These are phyloP conservation scores for Galemys pyrenaicus DNA, from an alignment of 2,113 vertebrate genomes.

Conservation along the genomic window DNA sequence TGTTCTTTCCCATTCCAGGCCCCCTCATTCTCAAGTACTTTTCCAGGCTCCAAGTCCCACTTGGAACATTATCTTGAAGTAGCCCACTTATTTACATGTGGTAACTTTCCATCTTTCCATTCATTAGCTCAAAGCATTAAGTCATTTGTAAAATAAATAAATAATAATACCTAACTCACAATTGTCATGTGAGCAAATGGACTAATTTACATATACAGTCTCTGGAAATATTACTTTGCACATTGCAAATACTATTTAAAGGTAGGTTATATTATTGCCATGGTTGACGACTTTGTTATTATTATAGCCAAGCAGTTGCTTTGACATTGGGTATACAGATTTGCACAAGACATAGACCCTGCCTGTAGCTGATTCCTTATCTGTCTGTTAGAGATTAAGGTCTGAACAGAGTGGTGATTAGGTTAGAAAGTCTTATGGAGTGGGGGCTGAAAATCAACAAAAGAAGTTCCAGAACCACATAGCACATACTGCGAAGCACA, in stretches of 20 bases:
- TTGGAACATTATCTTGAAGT: background rate
- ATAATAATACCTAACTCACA: background rate
- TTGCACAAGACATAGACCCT: background rate
- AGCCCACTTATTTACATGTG: background rate
- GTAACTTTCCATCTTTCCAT: background rate
- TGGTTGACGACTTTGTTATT: background rate
- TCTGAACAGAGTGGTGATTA: background rate
- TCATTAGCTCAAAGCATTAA: background rate
- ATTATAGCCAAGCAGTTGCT: background rate
- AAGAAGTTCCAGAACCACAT: background rate
- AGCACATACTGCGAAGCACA: background rate
- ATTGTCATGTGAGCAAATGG: background rate
- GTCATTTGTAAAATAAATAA: constrained; percentile 3
- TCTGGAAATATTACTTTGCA: background rate
- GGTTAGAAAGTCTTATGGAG: background rate
- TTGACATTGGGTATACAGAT: background rate
- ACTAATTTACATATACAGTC: background rate
- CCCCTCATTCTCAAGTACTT: background rate
- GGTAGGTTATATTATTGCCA: background rate
- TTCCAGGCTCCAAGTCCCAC: background rate
- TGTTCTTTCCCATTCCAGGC: background rate
- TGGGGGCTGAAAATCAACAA: background rate
- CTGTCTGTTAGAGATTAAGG: background rate
- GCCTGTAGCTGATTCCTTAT: background rate
- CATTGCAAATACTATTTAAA: background rate